Evolutionary conservation across 2,797 vertebrate species (phyloP).

Genomic region (Varecia variegata): DNA sequence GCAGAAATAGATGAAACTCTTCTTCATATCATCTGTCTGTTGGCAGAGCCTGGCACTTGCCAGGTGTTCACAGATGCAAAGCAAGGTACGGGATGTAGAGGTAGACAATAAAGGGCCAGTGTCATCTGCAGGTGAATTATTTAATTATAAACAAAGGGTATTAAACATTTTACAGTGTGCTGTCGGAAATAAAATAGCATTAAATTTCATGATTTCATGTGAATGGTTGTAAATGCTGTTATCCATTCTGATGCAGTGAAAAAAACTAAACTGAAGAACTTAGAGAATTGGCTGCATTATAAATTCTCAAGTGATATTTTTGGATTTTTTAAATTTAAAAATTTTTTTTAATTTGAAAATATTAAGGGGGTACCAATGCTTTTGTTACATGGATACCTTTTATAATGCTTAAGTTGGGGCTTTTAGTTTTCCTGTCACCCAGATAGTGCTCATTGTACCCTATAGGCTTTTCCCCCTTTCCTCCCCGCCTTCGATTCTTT

Average conservation of each 20-base stretch:
- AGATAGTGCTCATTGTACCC: not conserved
- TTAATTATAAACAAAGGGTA: constrained; percentile 21
- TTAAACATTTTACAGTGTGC: not conserved
- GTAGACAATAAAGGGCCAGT: not conserved
- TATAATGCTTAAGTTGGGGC: not conserved
- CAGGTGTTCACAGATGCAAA: not conserved
- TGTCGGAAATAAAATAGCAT: constrained; percentile 15
- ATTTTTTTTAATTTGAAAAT: not conserved
- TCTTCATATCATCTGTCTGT: not conserved
- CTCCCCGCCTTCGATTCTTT: not conserved
- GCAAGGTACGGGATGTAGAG: not conserved
- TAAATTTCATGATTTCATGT: not conserved
- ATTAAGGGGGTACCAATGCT: not conserved
- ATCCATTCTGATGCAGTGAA: not conserved
- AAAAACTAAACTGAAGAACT: not conserved
- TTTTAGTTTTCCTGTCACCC: not conserved
- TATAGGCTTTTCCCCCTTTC: no score
- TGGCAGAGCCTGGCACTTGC: not conserved
- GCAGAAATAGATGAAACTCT: not conserved
- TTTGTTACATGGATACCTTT: not conserved
- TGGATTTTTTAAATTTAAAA: not conserved
- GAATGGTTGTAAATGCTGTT: not conserved
- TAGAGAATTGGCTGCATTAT: not conserved
- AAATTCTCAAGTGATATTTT: not conserved
- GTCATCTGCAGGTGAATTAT: not conserved